These are phyloP conservation scores for Pecten maximus DNA, from an alignment of 2,888 invertebrate genomes.

Conservation along the genomic window DNA sequence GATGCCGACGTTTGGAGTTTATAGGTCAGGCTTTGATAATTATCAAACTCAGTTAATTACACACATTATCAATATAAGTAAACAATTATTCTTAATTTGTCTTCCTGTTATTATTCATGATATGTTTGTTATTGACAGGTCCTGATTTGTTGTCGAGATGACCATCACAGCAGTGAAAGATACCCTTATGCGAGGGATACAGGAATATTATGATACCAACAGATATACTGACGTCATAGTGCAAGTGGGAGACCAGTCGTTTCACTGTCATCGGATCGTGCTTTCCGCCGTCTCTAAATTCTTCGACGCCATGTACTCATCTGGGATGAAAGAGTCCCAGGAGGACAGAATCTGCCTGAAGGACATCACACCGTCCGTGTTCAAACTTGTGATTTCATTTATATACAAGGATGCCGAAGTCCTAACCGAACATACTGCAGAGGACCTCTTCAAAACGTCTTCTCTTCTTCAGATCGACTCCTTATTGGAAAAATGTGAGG, in stretches of 20 bases:
- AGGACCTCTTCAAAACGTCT: constrained; percentile 62
- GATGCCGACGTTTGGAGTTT: too few species aligned
- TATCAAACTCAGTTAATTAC: too few species aligned
- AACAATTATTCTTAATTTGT: too few species aligned
- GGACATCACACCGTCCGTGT: constrained; percentile 59
- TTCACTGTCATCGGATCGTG: constrained; percentile 66
- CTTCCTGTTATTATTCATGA: too few species aligned
- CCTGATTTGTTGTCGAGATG: neutral
- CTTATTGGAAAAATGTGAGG: constrained; percentile 63
- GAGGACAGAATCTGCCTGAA: constrained; percentile 63
- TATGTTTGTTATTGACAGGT: neutral
- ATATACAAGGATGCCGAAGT: constrained; percentile 63
- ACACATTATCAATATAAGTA: too few species aligned
- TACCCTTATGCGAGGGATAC: neutral
- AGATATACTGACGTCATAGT: constrained; percentile 64
- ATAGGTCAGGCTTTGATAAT: too few species aligned
- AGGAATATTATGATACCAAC: constrained; percentile 55
- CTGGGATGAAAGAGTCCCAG: constrained; percentile 66
- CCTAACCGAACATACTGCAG: constrained; percentile 63
- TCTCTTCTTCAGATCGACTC: constrained; percentile 63
- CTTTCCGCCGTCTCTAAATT: constrained; percentile 66
- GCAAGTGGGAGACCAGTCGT: constrained; percentile 64
- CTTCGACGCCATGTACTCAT: constrained; percentile 69
- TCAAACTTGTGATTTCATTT: constrained; percentile 62
- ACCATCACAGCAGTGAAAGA: neutral